Conservation (phyloP, 2,888 invertebrate genomes). For the Oxyteleia sp. region DNA sequence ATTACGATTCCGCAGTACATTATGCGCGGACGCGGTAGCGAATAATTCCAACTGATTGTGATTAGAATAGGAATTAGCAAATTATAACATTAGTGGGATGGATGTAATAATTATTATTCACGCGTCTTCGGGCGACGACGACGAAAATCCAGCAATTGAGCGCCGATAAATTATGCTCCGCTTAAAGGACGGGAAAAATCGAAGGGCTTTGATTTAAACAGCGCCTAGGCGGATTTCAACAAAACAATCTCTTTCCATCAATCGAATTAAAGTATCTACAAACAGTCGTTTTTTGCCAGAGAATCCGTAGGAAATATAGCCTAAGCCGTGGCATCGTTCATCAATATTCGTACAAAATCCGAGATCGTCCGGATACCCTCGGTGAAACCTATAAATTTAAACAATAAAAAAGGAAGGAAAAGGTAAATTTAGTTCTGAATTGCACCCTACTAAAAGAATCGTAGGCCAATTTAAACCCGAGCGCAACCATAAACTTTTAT, state of each 20-base stretch:
- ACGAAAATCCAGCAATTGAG: too few relatives aligned
- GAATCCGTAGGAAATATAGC: slow-evolving; percentile 46
- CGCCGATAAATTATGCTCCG: slow-evolving; percentile 12
- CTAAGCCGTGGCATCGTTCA: slow-evolving; percentile 65
- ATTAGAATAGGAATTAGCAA: slow-evolving; percentile 46
- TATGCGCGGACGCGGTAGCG: slow-evolving; percentile 11
- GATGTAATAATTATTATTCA: too few relatives aligned
- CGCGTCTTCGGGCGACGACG: too few relatives aligned
- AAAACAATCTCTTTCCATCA: slow-evolving; percentile 59
- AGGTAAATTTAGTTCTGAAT: slow-evolving; percentile 49
- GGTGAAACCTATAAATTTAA: slow-evolving; percentile 63
- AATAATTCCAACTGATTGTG: slow-evolving; percentile 20
- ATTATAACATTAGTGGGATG: too few relatives aligned
- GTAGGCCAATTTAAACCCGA: slow-evolving; percentile 39
- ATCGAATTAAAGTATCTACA: slow-evolving; percentile 62
- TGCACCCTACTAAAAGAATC: slow-evolving; percentile 27
- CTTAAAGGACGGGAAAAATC: neutral
- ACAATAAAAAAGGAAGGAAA: slow-evolving; percentile 57
- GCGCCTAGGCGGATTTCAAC: slow-evolving; percentile 49
- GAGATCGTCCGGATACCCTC: slow-evolving; percentile 52
- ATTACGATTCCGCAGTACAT: slow-evolving; percentile 36
- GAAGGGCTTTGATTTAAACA: slow-evolving; percentile 36
- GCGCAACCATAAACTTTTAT: slow-evolving; percentile 44
- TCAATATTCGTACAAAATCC: slow-evolving; percentile 63
- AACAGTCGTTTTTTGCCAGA: slow-evolving; percentile 43